Evolutionary conservation across 2,797 vertebrate genomes (phyloP).

Genomic region (Myotis planiceps): DNA sequence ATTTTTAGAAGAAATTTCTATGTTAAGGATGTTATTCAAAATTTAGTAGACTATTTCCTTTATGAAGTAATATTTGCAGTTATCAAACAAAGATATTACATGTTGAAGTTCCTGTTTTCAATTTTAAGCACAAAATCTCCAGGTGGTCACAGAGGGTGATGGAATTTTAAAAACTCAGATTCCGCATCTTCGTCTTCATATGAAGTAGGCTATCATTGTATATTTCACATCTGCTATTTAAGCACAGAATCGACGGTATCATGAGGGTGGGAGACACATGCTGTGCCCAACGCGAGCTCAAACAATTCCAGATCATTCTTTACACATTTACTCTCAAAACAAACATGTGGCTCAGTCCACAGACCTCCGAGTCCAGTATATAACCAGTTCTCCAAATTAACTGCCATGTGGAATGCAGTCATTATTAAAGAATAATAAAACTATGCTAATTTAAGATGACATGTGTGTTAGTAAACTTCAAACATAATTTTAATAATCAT

Average conservation of each 20-base stretch:
- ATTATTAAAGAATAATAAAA: neutral
- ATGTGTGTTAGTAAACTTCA: neutral
- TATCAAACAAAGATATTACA: neutral
- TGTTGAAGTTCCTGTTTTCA: neutral
- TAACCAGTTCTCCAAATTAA: neutral
- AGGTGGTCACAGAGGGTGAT: neutral
- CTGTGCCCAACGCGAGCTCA: neutral
- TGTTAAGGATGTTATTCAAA: neutral
- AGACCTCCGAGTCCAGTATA: rapidly evolving
- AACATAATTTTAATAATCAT: neutral
- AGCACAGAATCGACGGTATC: neutral
- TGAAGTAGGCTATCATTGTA: neutral
- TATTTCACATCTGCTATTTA: neutral
- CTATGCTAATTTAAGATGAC: neutral
- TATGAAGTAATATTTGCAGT: neutral
- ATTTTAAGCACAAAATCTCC: constrained; percentile 6
- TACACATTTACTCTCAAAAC: neutral
- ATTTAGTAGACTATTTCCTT: neutral
- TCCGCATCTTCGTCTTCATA: neutral
- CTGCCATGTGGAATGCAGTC: neutral
- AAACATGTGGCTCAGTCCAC: neutral
- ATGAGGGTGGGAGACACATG: neutral
- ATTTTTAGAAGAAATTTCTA: neutral
- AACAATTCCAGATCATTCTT: neutral
- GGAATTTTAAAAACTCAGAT: constrained; percentile 4